These are phyloP conservation scores for Allacma fusca DNA, from an alignment of 2,888 invertebrate genomes.

Conservation along the genomic window DNA sequence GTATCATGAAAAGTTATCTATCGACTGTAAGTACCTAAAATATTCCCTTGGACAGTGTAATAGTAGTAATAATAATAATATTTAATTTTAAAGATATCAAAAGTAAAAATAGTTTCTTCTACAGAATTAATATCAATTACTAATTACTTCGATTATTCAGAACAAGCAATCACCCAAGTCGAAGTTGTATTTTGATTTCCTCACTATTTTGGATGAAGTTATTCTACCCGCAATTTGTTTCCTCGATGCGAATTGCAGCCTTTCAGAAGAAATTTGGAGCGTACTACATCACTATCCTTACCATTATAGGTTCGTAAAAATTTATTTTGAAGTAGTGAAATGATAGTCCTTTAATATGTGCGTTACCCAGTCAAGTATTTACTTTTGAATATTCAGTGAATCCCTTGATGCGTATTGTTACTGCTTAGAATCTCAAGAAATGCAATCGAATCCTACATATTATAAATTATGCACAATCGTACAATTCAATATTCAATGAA, in stretches of 20 bases:
- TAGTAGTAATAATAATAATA: too few species aligned
- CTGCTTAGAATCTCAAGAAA: too few species aligned
- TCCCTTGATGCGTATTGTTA: too few species aligned
- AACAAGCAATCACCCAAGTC: slow-evolving; percentile 52
- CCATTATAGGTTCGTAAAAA: slow-evolving; percentile 71
- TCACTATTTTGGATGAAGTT: slow-evolving; percentile 85
- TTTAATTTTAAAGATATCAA: slow-evolving; percentile 28
- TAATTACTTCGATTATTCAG: slow-evolving; percentile 5
- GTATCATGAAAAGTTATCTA: slow-evolving; percentile 68
- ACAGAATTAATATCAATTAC: background rate
- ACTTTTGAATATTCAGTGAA: too few species aligned
- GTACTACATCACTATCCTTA: slow-evolving; percentile 86
- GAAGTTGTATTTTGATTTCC: slow-evolving; percentile 79
- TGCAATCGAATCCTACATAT: too few species aligned
- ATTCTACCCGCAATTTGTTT: slow-evolving; percentile 90
- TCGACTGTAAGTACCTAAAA: slow-evolving; percentile 63
- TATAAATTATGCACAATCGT: too few species aligned
- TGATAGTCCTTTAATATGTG: background rate
- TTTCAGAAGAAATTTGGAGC: slow-evolving; percentile 96
- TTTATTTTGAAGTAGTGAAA: background rate
- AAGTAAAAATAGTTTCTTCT: too few species aligned
- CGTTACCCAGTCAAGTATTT: too few species aligned
- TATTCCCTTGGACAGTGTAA: background rate
- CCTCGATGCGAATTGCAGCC: slow-evolving; percentile 92
- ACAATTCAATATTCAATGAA: too few species aligned